Percentiles rank a stretch among this genome's conserved stretches.
These are phyloP conservation scores for Orussus abietinus DNA, from an alignment of 1,140 invertebrate species.

Conservation along the genomic window DNA sequence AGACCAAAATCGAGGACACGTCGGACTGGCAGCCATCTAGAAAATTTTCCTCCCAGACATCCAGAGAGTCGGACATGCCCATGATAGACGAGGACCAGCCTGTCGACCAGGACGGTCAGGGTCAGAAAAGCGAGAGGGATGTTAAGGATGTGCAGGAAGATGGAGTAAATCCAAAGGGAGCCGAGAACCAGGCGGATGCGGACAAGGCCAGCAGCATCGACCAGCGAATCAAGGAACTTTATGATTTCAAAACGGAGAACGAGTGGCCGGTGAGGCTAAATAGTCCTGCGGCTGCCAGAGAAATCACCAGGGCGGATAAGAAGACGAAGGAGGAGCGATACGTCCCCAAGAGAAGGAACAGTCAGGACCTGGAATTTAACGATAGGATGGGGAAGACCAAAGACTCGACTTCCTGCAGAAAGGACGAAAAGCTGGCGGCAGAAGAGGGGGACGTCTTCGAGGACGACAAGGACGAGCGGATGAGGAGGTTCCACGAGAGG, in stretches of 20 bases:
- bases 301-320: conserved; percentile 35
- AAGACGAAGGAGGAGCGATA: conserved; percentile 5
- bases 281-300: conserved; percentile 22
- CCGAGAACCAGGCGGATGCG: conserved; percentile 13
- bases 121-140: not conserved
- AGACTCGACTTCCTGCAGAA: conserved; percentile 8
- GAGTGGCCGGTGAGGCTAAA: conserved; percentile 32
- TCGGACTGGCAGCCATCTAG: conserved; percentile 26
- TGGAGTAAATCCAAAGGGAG: not conserved
- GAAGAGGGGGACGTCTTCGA: conserved; percentile 13
- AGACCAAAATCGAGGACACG: conserved; percentile 5
- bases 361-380: conserved; percentile 35
- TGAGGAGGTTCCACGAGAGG: conserved; percentile 23
- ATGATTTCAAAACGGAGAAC: conserved; percentile 40
- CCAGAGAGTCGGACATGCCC: not conserved
- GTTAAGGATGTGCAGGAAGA: not conserved
- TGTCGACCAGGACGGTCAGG: no score
- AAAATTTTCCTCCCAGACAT: conserved; percentile 19
- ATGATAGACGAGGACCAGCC: no score
- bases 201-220: conserved; percentile 22
- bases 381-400: conserved; percentile 21
- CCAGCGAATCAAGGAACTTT: conserved; percentile 36
- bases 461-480: conserved; percentile 17
- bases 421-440: conserved; percentile 1
- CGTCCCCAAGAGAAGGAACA: conserved; percentile 21